Evolutionary conservation across 2,888 invertebrate genomes (phyloP).

Genomic region (Hybos culiciformis): DNA sequence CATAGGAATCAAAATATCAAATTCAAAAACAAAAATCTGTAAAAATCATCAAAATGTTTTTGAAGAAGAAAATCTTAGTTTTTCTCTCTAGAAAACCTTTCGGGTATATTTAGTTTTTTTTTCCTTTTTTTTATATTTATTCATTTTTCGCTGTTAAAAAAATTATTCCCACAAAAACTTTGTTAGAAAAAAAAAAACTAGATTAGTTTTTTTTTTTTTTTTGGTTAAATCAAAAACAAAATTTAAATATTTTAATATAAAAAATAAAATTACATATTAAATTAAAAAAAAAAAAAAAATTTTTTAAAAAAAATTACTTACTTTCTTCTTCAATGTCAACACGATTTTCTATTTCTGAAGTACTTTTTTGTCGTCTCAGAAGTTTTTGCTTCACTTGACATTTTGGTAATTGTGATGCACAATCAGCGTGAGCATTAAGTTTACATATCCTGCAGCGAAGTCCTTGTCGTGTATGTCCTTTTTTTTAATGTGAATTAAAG

Average conservation of each 20-base stretch:
- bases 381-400: slow-evolving; percentile 78
- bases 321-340: slow-evolving; percentile 65
- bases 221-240: slow-evolving; percentile 5
- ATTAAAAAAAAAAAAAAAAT: background rate
- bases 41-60: no score
- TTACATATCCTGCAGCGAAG: slow-evolving; percentile 81
- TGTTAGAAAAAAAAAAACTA: slow-evolving; percentile 3
- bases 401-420: slow-evolving; percentile 66
- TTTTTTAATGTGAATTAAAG: slow-evolving; percentile 1
- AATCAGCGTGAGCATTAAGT: slow-evolving; percentile 81
- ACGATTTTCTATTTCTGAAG: slow-evolving; percentile 66
- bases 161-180: background rate
- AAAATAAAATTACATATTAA: no score
- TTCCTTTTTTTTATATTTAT: background rate
- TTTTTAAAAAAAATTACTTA: slow-evolving; percentile 39
- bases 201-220: no score
- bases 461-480: slow-evolving; percentile 85
- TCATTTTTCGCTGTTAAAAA: background rate
- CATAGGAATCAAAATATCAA: no score
- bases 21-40: no score
- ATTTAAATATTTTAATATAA: slow-evolving; percentile 3
- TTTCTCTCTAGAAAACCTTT: background rate
- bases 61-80: no score
- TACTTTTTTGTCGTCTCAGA: slow-evolving; percentile 76
- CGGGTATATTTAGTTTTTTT: background rate